Evolutionary conservation across 2,797 vertebrate species (phyloP), one percentile per base, ranked within the genome.

Genomic region (Phataginus tricuspis): DNA sequence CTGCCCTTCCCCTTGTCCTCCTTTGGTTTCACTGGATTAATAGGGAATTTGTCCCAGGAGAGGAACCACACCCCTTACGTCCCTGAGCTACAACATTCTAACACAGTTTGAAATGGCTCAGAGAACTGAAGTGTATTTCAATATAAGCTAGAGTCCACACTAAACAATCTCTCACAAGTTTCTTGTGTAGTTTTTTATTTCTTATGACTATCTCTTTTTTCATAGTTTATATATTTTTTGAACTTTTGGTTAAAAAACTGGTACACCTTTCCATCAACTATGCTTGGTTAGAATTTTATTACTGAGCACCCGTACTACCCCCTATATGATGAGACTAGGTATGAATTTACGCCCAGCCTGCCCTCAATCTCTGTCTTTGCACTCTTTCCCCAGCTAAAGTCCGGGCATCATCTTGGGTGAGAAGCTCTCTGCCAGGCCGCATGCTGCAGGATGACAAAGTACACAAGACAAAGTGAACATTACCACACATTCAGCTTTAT

Each of bases 151-250:
- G 15, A 80, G 16, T 45, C 7, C n/a, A 59, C 66, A 37, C 51
- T 66, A 53, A 82, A 37, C 7, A 72, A 21, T 78, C 8, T 61
- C 77, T 92, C n/a, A 87, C 11, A 39, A 9, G 45, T 59, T 61
- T 68, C 42, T 68, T 69, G 19, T 86, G n/a, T 75, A 4, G 55
- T 69, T 92, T 93, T 93, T n/a, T 78, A 82, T 82, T 90, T 57
- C 61, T 82, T 71, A 87, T 64, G 18, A 31, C 27, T 85, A 18
- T 64, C 37, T 37, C 59, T 45, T 86, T 86, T 80, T 91, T 94
- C 7, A 74, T 68, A 49, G 18, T 34, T 78, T 79, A 61, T 80
- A 55, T 11, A 49, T 80, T 72, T 68, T 55, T 29, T 8, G 31
- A 71, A 42, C 4, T 0, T 77, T 72, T 69, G 37, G 1, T 87